Base-by-base conservation (phyloP, 2,113 vertebrate species). In the Notiomystis cincta region DNA sequence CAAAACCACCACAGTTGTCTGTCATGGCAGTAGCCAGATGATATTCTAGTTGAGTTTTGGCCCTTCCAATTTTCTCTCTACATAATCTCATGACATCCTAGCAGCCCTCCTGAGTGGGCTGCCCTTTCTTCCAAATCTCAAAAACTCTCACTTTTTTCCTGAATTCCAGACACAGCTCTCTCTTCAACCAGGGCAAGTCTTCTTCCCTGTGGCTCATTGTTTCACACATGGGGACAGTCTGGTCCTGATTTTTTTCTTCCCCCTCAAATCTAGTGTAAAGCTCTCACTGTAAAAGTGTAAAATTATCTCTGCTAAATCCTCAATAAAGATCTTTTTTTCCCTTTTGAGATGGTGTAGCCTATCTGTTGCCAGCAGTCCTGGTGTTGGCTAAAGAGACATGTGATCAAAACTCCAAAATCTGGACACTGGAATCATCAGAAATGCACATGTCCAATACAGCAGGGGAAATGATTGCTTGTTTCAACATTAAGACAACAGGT, bases 381-480 rank as follows among this genome's bases (percentile, higher is more conserved):
- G 35, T 44, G 27, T 44, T 77, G 37, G 15, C 31, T 67, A 51
- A 44, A 77, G 14, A 0, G 0, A 42, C 0, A 1, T 9, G 20
- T 51, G 31, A 77, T 33, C 33, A 45, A 60, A 40, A 6, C 4
- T 10, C 27, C 12, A 23, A 25, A 60, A 45, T 37, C 13, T 0
- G 3, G 51, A 54, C 51, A 48, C 31, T 35, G n/a, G 31, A 62
- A 24, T 81, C 2, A 9, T 60, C 47, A 50, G 33, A 73, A 76
- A 45, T 23, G 14, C 9, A 1, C 0, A 1, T 47, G 25, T 50
- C 25, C 65, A 58, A 61, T 4, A 42, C 15, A 61, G 17, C 18
- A 45, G 24, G 9, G 24, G 21, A 81, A 81, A 44, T 0, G 1
- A 35, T 9, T 76, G 35, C 33, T 75, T 80, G 6, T 69, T 75